Evolutionary conservation across 2,888 invertebrate genomes (phyloP).

Genomic region (Ommatoiulus sabulosus): DNA sequence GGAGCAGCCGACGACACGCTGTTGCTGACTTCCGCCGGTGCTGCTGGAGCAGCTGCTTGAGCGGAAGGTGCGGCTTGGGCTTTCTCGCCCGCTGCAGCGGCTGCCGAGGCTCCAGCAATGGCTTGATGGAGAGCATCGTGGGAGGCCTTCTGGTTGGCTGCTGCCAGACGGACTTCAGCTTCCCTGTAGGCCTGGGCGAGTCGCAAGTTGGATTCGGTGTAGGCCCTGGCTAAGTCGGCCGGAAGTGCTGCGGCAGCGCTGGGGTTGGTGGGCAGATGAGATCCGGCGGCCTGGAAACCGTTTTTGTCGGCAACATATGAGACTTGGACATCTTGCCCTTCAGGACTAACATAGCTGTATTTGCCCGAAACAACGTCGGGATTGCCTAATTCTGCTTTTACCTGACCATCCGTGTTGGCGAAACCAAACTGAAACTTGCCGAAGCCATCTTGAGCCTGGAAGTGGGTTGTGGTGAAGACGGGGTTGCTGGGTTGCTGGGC

Average conservation of each 20-base stretch:
- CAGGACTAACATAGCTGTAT: conserved; percentile 76
- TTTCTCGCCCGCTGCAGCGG: conserved; percentile 1
- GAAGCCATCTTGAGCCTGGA: conserved; percentile 69
- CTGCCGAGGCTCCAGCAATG: conserved; percentile 52
- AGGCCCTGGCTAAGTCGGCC: conserved; percentile 53
- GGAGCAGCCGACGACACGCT: conserved; percentile 14
- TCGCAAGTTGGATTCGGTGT: conserved; percentile 56
- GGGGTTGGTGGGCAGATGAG: conserved; percentile 47
- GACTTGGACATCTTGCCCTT: conserved; percentile 75
- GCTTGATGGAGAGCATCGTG: conserved; percentile 48
- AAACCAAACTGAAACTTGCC: conserved; percentile 81
- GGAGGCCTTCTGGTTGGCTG: conserved; percentile 56
- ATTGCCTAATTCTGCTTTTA: conserved; percentile 78
- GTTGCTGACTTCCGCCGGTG: background rate
- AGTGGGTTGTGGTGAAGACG: conserved; percentile 42
- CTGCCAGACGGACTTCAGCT: conserved; percentile 54
- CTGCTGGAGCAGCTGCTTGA: background rate
- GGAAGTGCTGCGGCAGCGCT: conserved; percentile 42
- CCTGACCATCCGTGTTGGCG: conserved; percentile 76
- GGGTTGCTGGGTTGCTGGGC: conserved; percentile 9
- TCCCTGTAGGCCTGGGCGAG: conserved; percentile 56
- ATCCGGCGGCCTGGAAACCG: conserved; percentile 83
- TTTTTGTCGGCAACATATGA: conserved; percentile 74
- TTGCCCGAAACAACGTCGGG: conserved; percentile 77
- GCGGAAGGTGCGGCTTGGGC: conserved; percentile 1